A percentile compares a stretch with the other conserved stretches of the same genome.
phyloP scores from a whole-genome alignment of 2,113 vertebrate genomes.

The Collichthys lucidus region DNA sequence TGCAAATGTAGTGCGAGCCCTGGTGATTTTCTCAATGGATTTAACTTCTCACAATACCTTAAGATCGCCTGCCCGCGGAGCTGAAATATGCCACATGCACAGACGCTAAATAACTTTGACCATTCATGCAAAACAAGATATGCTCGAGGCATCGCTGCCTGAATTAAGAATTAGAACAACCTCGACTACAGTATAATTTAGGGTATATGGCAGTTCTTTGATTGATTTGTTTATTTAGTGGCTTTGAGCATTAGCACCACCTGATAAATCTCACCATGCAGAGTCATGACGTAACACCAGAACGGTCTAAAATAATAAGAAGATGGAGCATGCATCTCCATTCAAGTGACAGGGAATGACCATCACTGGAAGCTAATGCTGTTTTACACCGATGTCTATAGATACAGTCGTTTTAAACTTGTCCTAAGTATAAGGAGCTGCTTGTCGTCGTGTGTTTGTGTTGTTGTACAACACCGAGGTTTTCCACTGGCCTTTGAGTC shows the following conservation, averaged over 20 bases:
- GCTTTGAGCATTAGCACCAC: constrained; percentile 9
- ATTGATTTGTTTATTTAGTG: constrained; percentile 47
- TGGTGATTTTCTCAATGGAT: constrained; percentile 39
- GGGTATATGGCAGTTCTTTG: constrained; percentile 33
- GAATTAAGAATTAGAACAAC: constrained; percentile 45
- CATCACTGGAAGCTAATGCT: constrained; percentile 13
- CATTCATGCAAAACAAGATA: constrained; percentile 61
- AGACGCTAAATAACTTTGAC: constrained; percentile 68
- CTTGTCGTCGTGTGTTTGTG: constrained; percentile 13
- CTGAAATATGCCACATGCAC: constrained; percentile 50
- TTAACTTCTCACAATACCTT: constrained; percentile 21
- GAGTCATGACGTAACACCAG: background rate
- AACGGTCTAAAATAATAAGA: constrained; percentile 10
- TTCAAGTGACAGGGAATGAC: constrained; percentile 4
- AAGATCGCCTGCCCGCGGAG: constrained; percentile 55
- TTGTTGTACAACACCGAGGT: constrained; percentile 2
- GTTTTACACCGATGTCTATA: background rate
- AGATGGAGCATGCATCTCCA: background rate
- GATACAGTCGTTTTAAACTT: constrained; percentile 1
- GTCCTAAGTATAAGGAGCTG: background rate
- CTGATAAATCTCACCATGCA: constrained; percentile 7
- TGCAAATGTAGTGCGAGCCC: constrained; percentile 45
- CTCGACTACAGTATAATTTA: constrained; percentile 18
- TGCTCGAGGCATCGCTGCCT: constrained; percentile 49
- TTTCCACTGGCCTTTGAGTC: constrained; percentile 49